Evolutionary conservation across 2,888 invertebrate species (phyloP), one percentile per base, ranked within the genome.

Genomic region (Tachina fera): DNA sequence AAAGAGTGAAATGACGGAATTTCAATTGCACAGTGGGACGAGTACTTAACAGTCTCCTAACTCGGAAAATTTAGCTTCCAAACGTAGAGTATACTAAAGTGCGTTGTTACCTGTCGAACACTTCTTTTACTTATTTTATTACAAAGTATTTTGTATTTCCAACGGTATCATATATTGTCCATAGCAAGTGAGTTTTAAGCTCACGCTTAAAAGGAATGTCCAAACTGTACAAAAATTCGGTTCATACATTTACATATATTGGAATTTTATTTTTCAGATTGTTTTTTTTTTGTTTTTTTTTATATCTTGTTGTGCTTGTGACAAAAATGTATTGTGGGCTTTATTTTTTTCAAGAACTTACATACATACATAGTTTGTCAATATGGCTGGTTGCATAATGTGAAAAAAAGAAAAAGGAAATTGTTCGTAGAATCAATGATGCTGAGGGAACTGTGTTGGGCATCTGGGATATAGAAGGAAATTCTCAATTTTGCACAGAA

Each of bases 181-280:
- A 60, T 16, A 14, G 49, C n/a, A 60, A 68, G 22, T 49, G 68
- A 41, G n/a, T 49, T 41, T 77, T 39, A 60, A 60, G 41, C 58
- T 14, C n/a, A 13, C n/a, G 31, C 41, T 68, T 16, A 67, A 41
- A 60, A 22, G 60, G n/a, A 68, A 45, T 68, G 13, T 68, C 41
- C 68, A 31, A 51, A 49, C 49, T 51, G 58, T n/a, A 76, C 6
- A 67, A 68, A 49, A 53, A 19, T 58, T 31, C 39, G 10, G 3
- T n/a, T 43, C 13, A 51, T 51, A 51, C 61, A 47, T 41, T 31
- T 78, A 72, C 61, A 47, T 41, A 45, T 78, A 72, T 71, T 63
- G 63, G 53, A 71, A 53, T 70, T 63, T 41, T 41, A 61, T 68
- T 78, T 56, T 74, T 77, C 41, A 31, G 11, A 1, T 74, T n/a